These are phyloP conservation scores for Brachyhypopomus occidentalis DNA, from an alignment of 2,113 vertebrate species.

Conservation along the genomic window DNA sequence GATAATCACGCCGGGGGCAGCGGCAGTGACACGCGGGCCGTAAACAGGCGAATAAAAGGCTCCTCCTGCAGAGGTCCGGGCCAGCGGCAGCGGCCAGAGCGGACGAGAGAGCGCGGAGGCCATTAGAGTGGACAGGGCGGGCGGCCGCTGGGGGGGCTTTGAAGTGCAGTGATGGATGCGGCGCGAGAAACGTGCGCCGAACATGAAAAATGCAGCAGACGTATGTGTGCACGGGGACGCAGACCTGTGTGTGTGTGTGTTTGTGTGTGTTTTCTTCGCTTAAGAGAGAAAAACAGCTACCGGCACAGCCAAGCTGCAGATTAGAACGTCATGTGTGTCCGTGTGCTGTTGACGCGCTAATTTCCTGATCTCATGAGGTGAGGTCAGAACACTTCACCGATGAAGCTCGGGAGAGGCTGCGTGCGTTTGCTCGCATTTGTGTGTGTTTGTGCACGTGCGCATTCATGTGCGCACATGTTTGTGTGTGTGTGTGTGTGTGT, in stretches of 20 bases:
- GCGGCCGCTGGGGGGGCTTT: conserved; percentile 30
- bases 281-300: conserved; percentile 48
- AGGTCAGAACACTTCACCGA: conserved; percentile 67
- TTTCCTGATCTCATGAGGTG: conserved; percentile 68
- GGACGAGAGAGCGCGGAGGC: conserved; percentile 24
- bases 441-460: neutral
- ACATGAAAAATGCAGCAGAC: conserved; percentile 6
- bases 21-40: conserved; percentile 41
- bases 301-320: conserved; percentile 56
- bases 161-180: conserved; percentile 44
- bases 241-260: conserved; percentile 39
- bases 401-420: conserved; percentile 59
- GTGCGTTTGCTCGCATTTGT: neutral
- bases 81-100: neutral
- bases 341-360: conserved; percentile 69
- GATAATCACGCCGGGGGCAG: conserved; percentile 49
- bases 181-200: conserved; percentile 21
- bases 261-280: conserved; percentile 33
- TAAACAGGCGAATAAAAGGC: conserved; percentile 56
- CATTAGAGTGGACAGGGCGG: conserved; percentile 8
- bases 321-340: conserved; percentile 63
- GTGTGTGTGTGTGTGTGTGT: conserved; percentile 23
- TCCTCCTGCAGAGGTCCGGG: conserved; percentile 47
- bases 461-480: neutral
- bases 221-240: neutral